phyloP scores from a whole-genome alignment of 2,888 invertebrate genomes.

The Phortica okadai region DNA sequence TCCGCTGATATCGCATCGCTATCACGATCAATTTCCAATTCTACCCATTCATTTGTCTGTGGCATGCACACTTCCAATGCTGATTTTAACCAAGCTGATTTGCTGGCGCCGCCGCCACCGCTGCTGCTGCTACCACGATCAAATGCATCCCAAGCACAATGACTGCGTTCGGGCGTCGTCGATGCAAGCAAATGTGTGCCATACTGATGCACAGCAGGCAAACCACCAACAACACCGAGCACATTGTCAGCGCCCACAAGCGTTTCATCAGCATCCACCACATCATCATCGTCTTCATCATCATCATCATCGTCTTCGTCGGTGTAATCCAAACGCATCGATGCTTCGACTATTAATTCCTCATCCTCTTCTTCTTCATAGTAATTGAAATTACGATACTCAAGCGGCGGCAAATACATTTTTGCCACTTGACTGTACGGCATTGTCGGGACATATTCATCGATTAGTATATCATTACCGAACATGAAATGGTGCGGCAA shows the following conservation, averaged over 20 bases:
- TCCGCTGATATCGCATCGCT: conserved; percentile 39
- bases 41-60: conserved; percentile 13
- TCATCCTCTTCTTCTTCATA: conserved; percentile 56
- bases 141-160: conserved; percentile 3
- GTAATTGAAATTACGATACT: conserved; percentile 68
- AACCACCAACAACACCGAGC: no score
- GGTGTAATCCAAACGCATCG: background rate
- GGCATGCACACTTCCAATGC: background rate
- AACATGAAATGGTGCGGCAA: conserved; percentile 49
- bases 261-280: background rate
- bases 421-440: conserved; percentile 70
- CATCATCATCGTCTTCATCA: conserved; percentile 31
- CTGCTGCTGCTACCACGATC: background rate
- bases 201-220: no score
- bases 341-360: background rate
- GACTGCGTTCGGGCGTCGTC: background rate
- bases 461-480: conserved; percentile 44
- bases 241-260: no score
- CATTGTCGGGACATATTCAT: conserved; percentile 43
- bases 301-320: conserved; percentile 55
- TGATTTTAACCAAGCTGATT: conserved; percentile 2
- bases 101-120: no score
- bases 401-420: conserved; percentile 68
- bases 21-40: conserved; percentile 27
- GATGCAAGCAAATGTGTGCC: background rate